phyloP scores from a whole-genome alignment of 2,888 invertebrate genomes.

The Leptinotarsa peninsularis region DNA sequence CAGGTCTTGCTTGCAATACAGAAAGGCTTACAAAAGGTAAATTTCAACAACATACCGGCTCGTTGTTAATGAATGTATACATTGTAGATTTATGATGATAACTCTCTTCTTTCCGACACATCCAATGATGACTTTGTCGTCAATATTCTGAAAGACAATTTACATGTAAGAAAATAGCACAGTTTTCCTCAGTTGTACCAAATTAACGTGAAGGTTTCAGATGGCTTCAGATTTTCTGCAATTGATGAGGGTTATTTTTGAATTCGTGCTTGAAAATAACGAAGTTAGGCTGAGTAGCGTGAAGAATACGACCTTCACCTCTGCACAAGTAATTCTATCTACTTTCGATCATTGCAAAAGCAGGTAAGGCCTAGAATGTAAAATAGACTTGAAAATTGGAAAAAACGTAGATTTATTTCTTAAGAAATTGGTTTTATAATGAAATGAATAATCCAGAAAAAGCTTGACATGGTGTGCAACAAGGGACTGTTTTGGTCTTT shows the following conservation, averaged over 20 bases:
- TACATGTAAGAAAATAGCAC: slow-evolving; percentile 44
- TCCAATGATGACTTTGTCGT: slow-evolving; percentile 45
- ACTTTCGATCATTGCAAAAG: slow-evolving; percentile 49
- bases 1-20: slow-evolving; percentile 40
- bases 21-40: slow-evolving; percentile 39
- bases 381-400: not conserved
- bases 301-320: slow-evolving; percentile 34
- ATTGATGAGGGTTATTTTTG: slow-evolving; percentile 43
- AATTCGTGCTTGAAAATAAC: slow-evolving; percentile 34
- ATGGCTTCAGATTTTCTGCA: slow-evolving; percentile 46
- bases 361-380: slow-evolving; percentile 37
- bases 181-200: not conserved
- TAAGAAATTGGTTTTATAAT: too few species aligned
- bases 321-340: slow-evolving; percentile 39
- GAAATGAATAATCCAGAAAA: too few species aligned
- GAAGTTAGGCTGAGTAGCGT: slow-evolving; percentile 32
- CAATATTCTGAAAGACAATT: slow-evolving; percentile 47
- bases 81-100: slow-evolving; percentile 45
- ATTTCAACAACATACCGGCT: not conserved
- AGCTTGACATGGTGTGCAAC: too few species aligned
- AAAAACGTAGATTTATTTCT: too few species aligned
- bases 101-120: slow-evolving; percentile 44
- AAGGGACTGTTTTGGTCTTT: too few species aligned
- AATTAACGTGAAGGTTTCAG: slow-evolving; percentile 40
- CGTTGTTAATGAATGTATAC: not conserved